These are phyloP conservation scores for Myodes glareolus DNA, from an alignment of 2,113 vertebrate genomes.

Conservation along the genomic window DNA sequence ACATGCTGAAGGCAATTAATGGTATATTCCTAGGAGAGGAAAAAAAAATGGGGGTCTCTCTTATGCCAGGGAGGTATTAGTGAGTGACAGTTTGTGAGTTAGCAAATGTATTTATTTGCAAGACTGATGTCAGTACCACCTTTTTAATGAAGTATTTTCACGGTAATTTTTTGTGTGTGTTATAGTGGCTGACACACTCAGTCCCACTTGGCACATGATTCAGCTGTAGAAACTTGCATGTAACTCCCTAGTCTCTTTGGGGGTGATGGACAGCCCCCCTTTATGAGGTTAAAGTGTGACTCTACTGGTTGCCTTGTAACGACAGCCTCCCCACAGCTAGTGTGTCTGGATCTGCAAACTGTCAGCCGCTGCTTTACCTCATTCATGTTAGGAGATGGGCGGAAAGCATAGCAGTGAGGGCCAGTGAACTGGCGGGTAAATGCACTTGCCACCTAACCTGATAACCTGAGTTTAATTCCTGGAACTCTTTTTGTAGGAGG, in stretches of 20 bases:
- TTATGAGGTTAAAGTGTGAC: conserved; percentile 40
- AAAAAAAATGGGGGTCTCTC: conserved; percentile 27
- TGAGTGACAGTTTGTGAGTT: conserved; percentile 64
- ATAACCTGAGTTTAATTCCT: neutral
- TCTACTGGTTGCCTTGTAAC: neutral
- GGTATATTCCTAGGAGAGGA: conserved; percentile 53
- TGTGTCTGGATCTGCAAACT: too few species aligned
- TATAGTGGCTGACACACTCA: conserved; percentile 35
- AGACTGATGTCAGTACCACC: conserved; percentile 70
- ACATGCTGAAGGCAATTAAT: conserved; percentile 72
- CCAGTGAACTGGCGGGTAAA: neutral
- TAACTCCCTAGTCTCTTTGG: neutral
- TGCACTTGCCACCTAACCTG: neutral
- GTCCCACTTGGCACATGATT: neutral
- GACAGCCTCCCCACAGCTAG: too few species aligned
- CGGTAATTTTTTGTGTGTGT: neutral
- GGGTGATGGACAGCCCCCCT: neutral
- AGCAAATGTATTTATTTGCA: conserved; percentile 68
- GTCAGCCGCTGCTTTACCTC: neutral
- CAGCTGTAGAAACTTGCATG: neutral
- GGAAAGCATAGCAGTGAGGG: neutral
- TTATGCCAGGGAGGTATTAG: conserved; percentile 1
- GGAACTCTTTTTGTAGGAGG: too few species aligned
- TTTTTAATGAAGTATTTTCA: conserved; percentile 40
- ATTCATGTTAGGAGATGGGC: neutral